Percentiles rank a stretch among this genome's conserved stretches.
phyloP scores from a whole-genome alignment of 92 coral and sea anemone genomes.

The Umimayanthus kanabou region DNA sequence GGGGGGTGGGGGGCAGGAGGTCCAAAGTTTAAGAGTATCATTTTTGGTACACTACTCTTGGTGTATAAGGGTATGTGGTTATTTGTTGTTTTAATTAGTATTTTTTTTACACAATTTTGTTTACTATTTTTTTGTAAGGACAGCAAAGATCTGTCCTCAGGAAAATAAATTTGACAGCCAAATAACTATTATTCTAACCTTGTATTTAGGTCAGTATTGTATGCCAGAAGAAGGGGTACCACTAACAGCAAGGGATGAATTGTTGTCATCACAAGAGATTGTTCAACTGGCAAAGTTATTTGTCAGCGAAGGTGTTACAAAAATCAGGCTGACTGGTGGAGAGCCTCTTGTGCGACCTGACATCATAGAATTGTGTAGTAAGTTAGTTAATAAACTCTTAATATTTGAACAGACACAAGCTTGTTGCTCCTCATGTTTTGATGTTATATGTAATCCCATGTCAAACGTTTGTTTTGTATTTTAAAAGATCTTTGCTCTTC shows the following conservation, averaged over 20 bases:
- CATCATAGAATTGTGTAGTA: slow-evolving; percentile 90
- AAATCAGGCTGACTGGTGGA: slow-evolving; percentile 95
- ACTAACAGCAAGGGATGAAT: slow-evolving; percentile 72
- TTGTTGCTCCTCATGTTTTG: neutral
- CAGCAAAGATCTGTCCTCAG: too few species aligned
- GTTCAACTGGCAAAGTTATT: slow-evolving; percentile 75
- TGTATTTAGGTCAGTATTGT: slow-evolving; percentile 89
- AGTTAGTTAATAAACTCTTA: slow-evolving; percentile 36
- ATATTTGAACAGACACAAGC: neutral
- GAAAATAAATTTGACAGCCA: too few species aligned
- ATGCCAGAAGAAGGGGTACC: slow-evolving; percentile 97
- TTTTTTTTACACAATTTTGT: too few species aligned
- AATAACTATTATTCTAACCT: neutral
- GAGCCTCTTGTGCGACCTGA: slow-evolving; percentile 95
- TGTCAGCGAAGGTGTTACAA: slow-evolving; percentile 91
- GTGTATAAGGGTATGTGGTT: too few species aligned
- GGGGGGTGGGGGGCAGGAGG: too few species aligned
- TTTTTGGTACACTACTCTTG: too few species aligned
- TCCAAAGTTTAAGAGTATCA: too few species aligned
- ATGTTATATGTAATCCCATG: too few species aligned
- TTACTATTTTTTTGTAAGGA: too few species aligned
- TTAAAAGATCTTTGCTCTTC: too few species aligned
- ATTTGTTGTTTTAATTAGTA: too few species aligned
- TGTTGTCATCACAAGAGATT: slow-evolving; percentile 80
- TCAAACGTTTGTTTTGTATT: too few species aligned